Evolutionary conservation across 2,888 invertebrate genomes (phyloP).

Genomic region (Pegoplata infirma): DNA sequence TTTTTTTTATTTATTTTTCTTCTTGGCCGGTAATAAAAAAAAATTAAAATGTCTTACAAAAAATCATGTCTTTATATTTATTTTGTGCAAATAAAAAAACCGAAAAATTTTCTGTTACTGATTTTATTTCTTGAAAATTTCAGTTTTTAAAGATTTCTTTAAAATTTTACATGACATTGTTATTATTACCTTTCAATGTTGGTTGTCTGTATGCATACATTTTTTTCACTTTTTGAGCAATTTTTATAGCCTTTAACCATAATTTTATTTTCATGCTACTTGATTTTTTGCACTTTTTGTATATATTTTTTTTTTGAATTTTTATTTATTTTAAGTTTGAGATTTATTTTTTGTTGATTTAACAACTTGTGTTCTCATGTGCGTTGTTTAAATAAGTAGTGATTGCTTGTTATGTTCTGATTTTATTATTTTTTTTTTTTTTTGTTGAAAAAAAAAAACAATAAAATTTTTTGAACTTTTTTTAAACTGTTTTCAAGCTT

Average conservation of each 20-base stretch:
- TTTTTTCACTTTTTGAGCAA: no score
- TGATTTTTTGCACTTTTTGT: conserved; percentile 22
- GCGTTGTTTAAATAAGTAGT: conserved; percentile 29
- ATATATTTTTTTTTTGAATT: not conserved
- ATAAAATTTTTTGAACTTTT: conserved; percentile 18
- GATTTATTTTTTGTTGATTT: not conserved
- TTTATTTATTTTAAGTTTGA: not conserved
- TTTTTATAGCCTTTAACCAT: conserved; percentile 61
- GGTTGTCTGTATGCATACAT: conserved; percentile 52
- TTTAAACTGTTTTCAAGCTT: conserved; percentile 58
- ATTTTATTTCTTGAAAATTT: conserved; percentile 9
- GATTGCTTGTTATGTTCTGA: conserved; percentile 30
- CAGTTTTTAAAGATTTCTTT: conserved; percentile 12
- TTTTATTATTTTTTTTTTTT: not conserved
- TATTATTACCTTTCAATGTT: conserved; percentile 59
- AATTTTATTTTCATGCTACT: conserved; percentile 62
- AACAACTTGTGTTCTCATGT: not conserved
- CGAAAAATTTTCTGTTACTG: not conserved
- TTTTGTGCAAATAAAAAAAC: not conserved
- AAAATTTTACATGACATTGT: conserved; percentile 57
- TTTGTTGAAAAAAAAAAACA: conserved; percentile 34
- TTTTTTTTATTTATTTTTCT: conserved; percentile 39
- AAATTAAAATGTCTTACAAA: not conserved
- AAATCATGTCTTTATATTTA: conserved; percentile 23
- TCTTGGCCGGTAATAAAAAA: not conserved